phyloP scores from a whole-genome alignment of 2,797 vertebrate species.

The Halcyon chelicuti region DNA sequence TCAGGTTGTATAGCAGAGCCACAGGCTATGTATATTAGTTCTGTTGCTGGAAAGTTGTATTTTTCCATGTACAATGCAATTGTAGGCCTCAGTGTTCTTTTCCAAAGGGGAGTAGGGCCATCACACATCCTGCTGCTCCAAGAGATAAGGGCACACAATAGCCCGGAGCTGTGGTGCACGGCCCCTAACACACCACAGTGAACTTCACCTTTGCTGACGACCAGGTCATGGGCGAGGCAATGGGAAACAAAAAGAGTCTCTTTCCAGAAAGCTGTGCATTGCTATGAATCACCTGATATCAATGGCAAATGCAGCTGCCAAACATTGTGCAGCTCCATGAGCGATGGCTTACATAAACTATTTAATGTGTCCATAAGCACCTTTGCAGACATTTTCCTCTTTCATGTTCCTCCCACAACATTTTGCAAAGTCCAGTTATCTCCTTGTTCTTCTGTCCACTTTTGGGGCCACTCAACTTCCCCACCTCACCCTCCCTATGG shows the following conservation, averaged over 20 bases:
- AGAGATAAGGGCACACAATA: conserved; percentile 41
- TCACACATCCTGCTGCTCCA: conserved; percentile 35
- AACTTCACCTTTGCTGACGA: conserved; percentile 17
- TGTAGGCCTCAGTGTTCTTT: not conserved
- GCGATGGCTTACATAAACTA: not conserved
- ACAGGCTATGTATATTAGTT: not conserved
- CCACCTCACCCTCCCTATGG: not conserved
- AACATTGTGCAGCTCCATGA: not conserved
- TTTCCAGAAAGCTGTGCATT: not conserved
- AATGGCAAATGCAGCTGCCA: not conserved
- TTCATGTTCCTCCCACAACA: not conserved
- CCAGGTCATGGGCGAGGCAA: not conserved
- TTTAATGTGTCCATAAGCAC: not conserved
- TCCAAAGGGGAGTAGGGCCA: conserved; percentile 4
- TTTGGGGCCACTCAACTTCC: not conserved
- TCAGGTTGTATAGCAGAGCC: not conserved
- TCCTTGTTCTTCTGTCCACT: not conserved
- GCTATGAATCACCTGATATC: not conserved
- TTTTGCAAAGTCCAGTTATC: not conserved
- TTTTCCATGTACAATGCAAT: conserved; percentile 15
- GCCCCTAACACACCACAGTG: not conserved
- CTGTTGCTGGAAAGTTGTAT: not conserved
- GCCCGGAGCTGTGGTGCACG: not conserved
- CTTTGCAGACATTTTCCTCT: not conserved
- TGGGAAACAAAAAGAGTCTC: not conserved